phyloP scores from a whole-genome alignment of 2,888 invertebrate species.

The Fragum fragum region DNA sequence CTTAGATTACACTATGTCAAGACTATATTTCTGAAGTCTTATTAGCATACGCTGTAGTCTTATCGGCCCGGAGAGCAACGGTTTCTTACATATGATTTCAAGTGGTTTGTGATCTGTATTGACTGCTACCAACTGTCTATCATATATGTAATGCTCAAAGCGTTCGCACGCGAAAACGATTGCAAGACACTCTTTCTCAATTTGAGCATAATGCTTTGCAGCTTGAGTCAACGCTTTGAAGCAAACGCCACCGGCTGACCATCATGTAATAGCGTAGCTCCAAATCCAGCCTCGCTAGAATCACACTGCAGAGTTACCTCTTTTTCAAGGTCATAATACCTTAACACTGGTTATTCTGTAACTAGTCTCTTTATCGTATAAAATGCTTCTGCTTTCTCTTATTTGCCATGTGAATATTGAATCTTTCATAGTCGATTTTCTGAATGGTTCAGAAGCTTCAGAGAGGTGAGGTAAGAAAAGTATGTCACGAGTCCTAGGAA shows the following conservation, averaged over 20 bases:
- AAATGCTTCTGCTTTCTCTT: constrained; percentile 38
- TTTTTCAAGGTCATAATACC: constrained; percentile 39
- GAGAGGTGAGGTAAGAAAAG: neutral
- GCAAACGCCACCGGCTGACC: constrained; percentile 66
- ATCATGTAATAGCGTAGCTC: constrained; percentile 65
- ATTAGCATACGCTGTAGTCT: constrained; percentile 71
- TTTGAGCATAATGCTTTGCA: constrained; percentile 68
- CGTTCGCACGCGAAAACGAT: constrained; percentile 62
- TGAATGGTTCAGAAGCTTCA: no score
- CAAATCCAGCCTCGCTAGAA: constrained; percentile 55
- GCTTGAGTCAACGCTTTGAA: constrained; percentile 54
- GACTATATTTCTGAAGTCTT: constrained; percentile 60
- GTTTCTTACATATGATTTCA: constrained; percentile 60
- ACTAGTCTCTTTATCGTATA: constrained; percentile 36
- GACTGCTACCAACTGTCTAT: constrained; percentile 46
- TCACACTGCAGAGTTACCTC: constrained; percentile 12
- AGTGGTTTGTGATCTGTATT: constrained; percentile 69
- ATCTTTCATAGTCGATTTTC: no score
- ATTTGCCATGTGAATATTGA: constrained; percentile 37
- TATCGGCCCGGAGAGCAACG: constrained; percentile 51
- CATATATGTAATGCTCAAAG: constrained; percentile 67
- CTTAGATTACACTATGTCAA: constrained; percentile 44
- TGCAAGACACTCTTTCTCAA: constrained; percentile 71
- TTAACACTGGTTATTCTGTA: constrained; percentile 43
- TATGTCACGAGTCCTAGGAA: neutral